Percentiles rank a stretch among this genome's conserved stretches.
Evolutionary conservation across 2,797 vertebrate species (phyloP).

Genomic region (Brachymystax lenok): DNA sequence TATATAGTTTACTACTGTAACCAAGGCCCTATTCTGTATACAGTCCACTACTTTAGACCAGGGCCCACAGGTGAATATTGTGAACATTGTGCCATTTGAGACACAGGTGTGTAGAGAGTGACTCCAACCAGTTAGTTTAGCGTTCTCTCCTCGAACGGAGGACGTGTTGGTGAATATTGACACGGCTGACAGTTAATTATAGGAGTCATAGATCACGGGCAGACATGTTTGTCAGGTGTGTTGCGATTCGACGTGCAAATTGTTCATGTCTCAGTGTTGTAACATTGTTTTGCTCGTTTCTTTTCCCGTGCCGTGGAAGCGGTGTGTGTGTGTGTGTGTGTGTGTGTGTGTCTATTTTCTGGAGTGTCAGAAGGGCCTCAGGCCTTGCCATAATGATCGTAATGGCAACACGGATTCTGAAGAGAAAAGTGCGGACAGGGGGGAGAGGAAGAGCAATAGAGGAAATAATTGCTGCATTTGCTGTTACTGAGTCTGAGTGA

Average conservation of each 20-base stretch:
- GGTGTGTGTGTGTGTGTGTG: constrained; percentile 36
- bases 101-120: constrained; percentile 49
- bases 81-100: neutral
- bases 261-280: constrained; percentile 73
- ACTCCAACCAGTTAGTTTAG: constrained; percentile 71
- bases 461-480: constrained; percentile 68
- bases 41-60: neutral
- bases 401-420: constrained; percentile 68
- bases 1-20: neutral
- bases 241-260: constrained; percentile 62
- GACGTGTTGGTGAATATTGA: constrained; percentile 62
- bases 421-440: constrained; percentile 50
- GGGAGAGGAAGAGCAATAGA: constrained; percentile 56
- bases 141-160: constrained; percentile 67
- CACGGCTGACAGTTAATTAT: constrained; percentile 80
- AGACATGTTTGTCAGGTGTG: constrained; percentile 65
- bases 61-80: neutral
- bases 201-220: constrained; percentile 69
- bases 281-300: constrained; percentile 66
- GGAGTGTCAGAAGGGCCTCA: constrained; percentile 63
- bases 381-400: constrained; percentile 77
- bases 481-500: constrained; percentile 40
- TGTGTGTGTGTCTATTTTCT: constrained; percentile 56
- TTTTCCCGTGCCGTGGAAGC: constrained; percentile 55
- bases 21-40: neutral